Percentiles rank a stretch among this genome's conserved stretches.
These are phyloP conservation scores for Desmodus rotundus DNA, from an alignment of 2,113 vertebrate genomes.

Conservation along the genomic window DNA sequence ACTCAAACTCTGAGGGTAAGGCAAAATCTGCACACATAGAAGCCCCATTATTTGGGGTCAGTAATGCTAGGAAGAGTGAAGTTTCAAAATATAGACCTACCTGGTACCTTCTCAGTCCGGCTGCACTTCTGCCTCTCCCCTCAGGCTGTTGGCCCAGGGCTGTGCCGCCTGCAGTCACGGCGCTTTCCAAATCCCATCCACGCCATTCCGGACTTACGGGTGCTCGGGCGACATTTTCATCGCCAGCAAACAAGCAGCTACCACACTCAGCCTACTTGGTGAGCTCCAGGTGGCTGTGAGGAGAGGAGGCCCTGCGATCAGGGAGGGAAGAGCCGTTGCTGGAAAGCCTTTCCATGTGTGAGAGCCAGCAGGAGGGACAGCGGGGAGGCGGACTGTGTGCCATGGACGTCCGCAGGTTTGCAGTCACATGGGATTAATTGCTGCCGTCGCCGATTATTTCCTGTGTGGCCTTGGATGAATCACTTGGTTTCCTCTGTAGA, in stretches of 20 bases:
- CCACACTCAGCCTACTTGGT: not conserved
- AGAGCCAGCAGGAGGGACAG: not conserved
- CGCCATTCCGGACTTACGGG: not conserved
- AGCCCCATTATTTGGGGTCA: not conserved
- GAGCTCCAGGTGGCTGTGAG: not conserved
- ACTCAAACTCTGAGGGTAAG: not conserved
- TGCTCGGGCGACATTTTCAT: not conserved
- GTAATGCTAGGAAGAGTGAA: not conserved
- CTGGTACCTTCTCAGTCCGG: not conserved
- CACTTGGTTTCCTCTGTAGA: not conserved
- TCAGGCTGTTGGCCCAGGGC: not conserved
- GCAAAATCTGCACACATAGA: not conserved
- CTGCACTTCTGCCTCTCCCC: not conserved
- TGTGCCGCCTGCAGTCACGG: accelerated
- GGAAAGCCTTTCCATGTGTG: not conserved
- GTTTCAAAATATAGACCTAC: not conserved
- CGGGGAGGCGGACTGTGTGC: not conserved
- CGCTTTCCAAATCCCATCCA: not conserved
- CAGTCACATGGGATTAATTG: not conserved
- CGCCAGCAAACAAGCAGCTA: not conserved
- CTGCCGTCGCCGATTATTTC: not conserved
- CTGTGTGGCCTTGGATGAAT: not conserved
- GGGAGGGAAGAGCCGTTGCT: not conserved
- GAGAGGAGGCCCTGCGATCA: not conserved
- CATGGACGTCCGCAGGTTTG: not conserved